Evolutionary conservation across 2,113 vertebrate species (phyloP), one percentile per base, ranked within the genome.

Genomic region (Monopterus albus): DNA sequence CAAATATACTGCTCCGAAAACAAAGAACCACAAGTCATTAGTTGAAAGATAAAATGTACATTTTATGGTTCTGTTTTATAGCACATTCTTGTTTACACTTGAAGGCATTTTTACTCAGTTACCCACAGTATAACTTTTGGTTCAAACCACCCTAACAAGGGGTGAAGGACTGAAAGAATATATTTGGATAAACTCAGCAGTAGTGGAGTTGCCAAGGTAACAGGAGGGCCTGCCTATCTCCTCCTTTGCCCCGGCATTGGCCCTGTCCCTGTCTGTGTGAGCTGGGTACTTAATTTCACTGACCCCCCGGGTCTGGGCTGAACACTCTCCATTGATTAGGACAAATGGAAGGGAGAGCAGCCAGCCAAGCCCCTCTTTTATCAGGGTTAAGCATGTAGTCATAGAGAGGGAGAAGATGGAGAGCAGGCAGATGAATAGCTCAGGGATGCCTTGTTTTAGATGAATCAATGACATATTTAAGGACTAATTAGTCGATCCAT

Each of bases 241-340:
- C 36, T 60, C 61, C 65, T 33, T 21, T 17, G 18, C 61, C 61
- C 82, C 72, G 38, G 66, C 61, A 55, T 71, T 83, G 77, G 80
- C 81, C 81, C 56, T 25, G 71, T 83, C 86, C 83, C 67, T 72
- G 62, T 59, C 83, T 82, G 84, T 90, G 88, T 84, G 81, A 91
- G 90, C 88, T 59, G 87, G 86, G 88, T 85, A 85, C 90, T 93
- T 92, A 84, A 92, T 93, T 92, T 92, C 81, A 59, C 82, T 88
- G 90, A 93, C 91, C 89, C 90, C 89, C 82, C 7, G 87, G 91
- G 89, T 92, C 86, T 86, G 86, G 46, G 70, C 89, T 91, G 88
- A 92, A 90, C 90, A 90, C 87, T 89, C 85, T 84, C 87, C 91
- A 93, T 92, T 93, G 93, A 94, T 94, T 90, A 86, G 89, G 81